phyloP scores from a whole-genome alignment of 2,888 invertebrate species.

The Oscheius sp. region DNA sequence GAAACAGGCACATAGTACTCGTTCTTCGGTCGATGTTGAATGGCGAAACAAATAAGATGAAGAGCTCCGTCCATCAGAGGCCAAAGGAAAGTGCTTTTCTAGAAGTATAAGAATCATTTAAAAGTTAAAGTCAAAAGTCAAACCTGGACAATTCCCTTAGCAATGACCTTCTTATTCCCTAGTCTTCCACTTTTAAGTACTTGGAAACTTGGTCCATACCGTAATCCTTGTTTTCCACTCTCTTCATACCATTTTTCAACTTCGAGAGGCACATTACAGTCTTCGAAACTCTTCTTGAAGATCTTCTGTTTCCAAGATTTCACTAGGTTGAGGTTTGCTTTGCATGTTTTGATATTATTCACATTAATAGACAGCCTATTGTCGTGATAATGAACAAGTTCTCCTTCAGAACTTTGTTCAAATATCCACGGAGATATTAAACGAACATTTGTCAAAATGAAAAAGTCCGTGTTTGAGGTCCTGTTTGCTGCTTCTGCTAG shows the following conservation, averaged over 20 bases:
- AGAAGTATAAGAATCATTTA: background rate
- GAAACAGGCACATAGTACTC: conserved; percentile 45
- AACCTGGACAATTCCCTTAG: conserved; percentile 13
- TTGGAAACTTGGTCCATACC: conserved; percentile 48
- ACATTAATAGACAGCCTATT: conserved; percentile 1
- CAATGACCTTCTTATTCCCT: conserved; percentile 8
- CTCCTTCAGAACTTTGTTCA: background rate
- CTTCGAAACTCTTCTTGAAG: background rate
- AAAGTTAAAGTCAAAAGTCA: background rate
- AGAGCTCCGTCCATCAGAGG: conserved; percentile 47
- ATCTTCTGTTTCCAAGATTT: conserved; percentile 9
- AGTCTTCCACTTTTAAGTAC: conserved; percentile 2
- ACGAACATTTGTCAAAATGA: conserved; percentile 13
- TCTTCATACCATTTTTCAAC: conserved; percentile 47
- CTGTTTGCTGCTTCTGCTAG: conserved; percentile 5
- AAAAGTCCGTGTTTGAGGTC: background rate
- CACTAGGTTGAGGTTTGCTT: background rate
- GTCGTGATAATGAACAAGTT: background rate
- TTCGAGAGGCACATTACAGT: conserved; percentile 29
- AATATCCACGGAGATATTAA: conserved; percentile 15
- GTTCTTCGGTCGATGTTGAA: conserved; percentile 33
- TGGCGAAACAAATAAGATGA: conserved; percentile 42
- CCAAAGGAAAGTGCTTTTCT: conserved; percentile 30
- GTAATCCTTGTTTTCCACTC: conserved; percentile 44
- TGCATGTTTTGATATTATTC: background rate